Base-by-base conservation (phyloP, 2,113 vertebrate genomes). In the Prionailurus bengalensis region DNA sequence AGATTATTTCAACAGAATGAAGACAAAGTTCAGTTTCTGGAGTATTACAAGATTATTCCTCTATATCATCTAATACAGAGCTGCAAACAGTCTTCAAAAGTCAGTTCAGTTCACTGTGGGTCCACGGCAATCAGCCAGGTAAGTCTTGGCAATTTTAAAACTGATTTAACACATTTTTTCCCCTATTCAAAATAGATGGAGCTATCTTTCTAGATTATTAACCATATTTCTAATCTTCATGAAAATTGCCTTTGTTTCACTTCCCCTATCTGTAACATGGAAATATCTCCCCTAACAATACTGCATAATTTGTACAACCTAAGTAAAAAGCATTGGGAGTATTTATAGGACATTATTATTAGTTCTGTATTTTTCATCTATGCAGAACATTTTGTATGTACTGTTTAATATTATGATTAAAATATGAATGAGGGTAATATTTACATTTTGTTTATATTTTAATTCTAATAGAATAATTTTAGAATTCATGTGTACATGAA, bases 351-450 rank as follows among this genome's bases (percentile, higher is more conserved):
- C 27, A 39, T 0, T 63, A 21, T 48, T 87, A 92, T 92, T 95
- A 90, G 80, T 70, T 97, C 88, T 94, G 17, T n/a, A 55, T 16
- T 93, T 93, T 96, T 97, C 83, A 95, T 42, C 80, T 94, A 89
- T 33, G 63, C 15, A 86, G 95, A 97, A 14, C 3, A 89, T 55
- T 91, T 84, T 95, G 79, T 12, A n/a, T 12, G 42, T 95, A 79
- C 63, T 94, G 4, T 94, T 97, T 61, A 97, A 93, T 96, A 92
- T 85, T 86, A 78, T 91, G 42, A 97, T 84, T 96, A 97, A 97
- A 97, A 93, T 51, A 45, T 48, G 70, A 89, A 68, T 71, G 84
- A 45, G 2, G 78, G 85, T 96, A 95, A 86, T 91, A 84, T 94
- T 73, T 97, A 76, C 36, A 95, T 92, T 97, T 74, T 87, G 13